These are phyloP conservation scores for Neoseiulus cucumeris DNA, from an alignment of 1,140 invertebrate genomes.

Conservation along the genomic window DNA sequence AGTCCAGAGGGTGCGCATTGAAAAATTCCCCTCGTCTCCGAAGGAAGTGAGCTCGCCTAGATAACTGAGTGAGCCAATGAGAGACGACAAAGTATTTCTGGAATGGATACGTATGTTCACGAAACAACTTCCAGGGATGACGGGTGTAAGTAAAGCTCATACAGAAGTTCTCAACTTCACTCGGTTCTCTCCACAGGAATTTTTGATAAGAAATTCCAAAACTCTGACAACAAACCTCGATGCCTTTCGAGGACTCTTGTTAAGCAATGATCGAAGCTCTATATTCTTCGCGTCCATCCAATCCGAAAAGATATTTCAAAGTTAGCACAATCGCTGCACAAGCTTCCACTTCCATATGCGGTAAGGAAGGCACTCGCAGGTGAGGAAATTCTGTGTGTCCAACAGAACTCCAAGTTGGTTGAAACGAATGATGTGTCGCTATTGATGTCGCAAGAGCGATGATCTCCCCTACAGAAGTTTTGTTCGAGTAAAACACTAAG, in stretches of 20 bases:
- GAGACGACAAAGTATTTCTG: constrained; percentile 7
- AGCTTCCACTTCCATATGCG: background rate
- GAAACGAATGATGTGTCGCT: background rate
- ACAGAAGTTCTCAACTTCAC: background rate
- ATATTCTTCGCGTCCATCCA: background rate
- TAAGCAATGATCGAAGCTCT: background rate
- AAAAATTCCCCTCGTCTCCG: background rate
- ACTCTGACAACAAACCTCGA: background rate
- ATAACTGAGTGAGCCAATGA: background rate
- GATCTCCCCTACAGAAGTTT: too few relatives aligned
- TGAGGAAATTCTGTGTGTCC: background rate
- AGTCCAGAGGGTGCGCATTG: background rate
- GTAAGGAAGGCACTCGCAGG: background rate
- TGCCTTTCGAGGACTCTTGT: background rate
- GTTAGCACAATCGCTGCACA: background rate
- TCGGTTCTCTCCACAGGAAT: background rate
- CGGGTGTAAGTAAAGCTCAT: background rate
- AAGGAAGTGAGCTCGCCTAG: background rate
- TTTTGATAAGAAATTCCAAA: too few relatives aligned
- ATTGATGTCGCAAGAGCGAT: too few relatives aligned
- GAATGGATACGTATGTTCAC: too few relatives aligned
- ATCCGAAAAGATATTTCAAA: background rate
- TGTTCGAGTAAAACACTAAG: too few relatives aligned
- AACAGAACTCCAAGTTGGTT: background rate
- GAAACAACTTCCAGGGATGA: too few relatives aligned